A percentile compares a stretch with the other conserved stretches of the same genome.
These are phyloP conservation scores for Ctenomys sociabilis DNA, from an alignment of 2,113 vertebrate genomes.

Conservation along the genomic window DNA sequence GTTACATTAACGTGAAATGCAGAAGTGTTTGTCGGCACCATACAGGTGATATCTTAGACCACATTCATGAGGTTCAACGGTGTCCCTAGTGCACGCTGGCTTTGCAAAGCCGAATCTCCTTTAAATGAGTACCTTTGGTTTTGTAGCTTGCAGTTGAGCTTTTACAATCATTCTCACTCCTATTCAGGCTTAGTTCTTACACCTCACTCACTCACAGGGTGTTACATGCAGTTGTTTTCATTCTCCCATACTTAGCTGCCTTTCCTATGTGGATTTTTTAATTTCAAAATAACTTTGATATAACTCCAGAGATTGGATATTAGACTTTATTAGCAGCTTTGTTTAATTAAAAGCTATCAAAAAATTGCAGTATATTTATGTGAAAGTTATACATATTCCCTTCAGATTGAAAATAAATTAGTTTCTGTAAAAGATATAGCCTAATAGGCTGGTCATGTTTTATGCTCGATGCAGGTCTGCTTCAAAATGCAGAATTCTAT, in stretches of 20 bases:
- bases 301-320: background rate
- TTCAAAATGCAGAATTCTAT: background rate
- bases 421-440: background rate
- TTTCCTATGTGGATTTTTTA: conserved; percentile 2
- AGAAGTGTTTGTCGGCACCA: background rate
- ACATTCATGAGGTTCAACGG: background rate
- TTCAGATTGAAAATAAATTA: background rate
- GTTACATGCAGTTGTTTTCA: background rate
- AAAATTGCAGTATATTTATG: conserved; percentile 20
- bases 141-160: background rate
- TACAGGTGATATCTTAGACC: background rate
- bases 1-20: background rate
- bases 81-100: background rate
- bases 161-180: background rate
- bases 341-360: background rate
- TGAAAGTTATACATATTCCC: background rate
- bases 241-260: background rate
- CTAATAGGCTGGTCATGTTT: background rate
- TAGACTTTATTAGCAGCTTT: background rate
- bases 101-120: conserved; percentile 35
- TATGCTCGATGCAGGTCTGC: conserved; percentile 3
- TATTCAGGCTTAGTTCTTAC: background rate
- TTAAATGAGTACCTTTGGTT: conserved; percentile 5
- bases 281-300: conserved; percentile 46
- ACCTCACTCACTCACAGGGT: background rate